These are phyloP conservation scores for Enhydra lutris DNA, from an alignment of 2,113 vertebrate species.

Conservation along the genomic window DNA sequence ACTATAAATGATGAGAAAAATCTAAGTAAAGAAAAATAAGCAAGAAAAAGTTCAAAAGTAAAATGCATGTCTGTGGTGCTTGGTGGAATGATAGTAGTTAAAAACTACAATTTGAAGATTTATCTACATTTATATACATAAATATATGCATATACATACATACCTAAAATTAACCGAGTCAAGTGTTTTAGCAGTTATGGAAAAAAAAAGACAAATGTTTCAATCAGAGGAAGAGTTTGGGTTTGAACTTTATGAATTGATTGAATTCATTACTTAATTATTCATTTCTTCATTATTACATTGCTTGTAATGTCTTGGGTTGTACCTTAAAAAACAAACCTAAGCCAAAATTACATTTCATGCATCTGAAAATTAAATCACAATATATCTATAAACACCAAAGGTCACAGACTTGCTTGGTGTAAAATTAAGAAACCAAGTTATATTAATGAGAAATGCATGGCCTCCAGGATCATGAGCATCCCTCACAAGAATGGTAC, in stretches of 20 bases:
- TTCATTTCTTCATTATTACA: background rate
- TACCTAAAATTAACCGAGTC: background rate
- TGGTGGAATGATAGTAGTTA: background rate
- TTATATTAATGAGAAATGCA: background rate
- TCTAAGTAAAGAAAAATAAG: background rate
- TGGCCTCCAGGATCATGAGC: background rate
- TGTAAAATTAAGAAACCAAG: background rate
- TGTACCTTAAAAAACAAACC: conserved; percentile 12
- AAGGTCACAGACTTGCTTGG: background rate
- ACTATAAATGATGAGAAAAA: background rate
- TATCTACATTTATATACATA: background rate
- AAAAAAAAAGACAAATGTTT: conserved; percentile 17
- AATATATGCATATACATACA: background rate
- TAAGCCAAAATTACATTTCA: background rate
- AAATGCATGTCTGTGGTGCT: background rate
- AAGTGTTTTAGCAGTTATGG: background rate
- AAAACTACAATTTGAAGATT: background rate
- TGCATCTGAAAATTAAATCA: conserved; percentile 7
- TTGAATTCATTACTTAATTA: background rate
- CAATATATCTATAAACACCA: background rate
- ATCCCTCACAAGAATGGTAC: background rate
- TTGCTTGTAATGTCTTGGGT: background rate
- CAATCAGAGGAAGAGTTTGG: background rate
- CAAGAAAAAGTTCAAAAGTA: background rate
- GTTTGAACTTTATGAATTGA: background rate